Conservation (phyloP, 2,797 vertebrate species). For the Pseudochirops corinnae region DNA sequence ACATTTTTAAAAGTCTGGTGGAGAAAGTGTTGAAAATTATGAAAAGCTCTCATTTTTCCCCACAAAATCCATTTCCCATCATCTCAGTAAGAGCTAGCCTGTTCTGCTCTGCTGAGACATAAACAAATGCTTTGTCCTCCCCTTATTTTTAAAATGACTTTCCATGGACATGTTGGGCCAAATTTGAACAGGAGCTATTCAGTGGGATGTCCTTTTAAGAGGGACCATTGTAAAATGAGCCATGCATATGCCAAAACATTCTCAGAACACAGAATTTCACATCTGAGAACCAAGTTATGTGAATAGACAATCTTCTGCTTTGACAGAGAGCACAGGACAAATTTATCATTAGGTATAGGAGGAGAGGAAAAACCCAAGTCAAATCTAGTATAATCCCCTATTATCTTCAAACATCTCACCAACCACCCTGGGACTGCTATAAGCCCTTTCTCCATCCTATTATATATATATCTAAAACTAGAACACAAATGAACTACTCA, state of each 20-base stretch:
- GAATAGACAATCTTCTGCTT: slow-evolving; percentile 29
- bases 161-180: neutral
- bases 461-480: slow-evolving; percentile 63
- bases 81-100: neutral
- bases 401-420: slow-evolving; percentile 29
- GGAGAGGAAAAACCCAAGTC: neutral
- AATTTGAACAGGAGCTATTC: neutral
- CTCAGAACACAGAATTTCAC: slow-evolving; percentile 10
- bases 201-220: neutral
- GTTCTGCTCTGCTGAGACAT: neutral
- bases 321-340: slow-evolving; percentile 46
- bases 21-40: slow-evolving; percentile 1
- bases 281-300: slow-evolving; percentile 20
- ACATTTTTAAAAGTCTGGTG: neutral
- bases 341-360: slow-evolving; percentile 15
- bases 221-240: neutral
- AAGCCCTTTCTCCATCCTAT: slow-evolving; percentile 48
- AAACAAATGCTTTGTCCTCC: slow-evolving; percentile 18
- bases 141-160: neutral
- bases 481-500: slow-evolving; percentile 65
- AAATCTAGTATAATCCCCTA: slow-evolving; percentile 2
- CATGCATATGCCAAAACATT: slow-evolving; percentile 13
- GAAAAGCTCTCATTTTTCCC: neutral
- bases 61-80: neutral
- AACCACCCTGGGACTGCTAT: slow-evolving; percentile 32